These are phyloP conservation scores for Syngnathoides biaculeatus DNA, from an alignment of 2,113 vertebrate species.

Conservation along the genomic window DNA sequence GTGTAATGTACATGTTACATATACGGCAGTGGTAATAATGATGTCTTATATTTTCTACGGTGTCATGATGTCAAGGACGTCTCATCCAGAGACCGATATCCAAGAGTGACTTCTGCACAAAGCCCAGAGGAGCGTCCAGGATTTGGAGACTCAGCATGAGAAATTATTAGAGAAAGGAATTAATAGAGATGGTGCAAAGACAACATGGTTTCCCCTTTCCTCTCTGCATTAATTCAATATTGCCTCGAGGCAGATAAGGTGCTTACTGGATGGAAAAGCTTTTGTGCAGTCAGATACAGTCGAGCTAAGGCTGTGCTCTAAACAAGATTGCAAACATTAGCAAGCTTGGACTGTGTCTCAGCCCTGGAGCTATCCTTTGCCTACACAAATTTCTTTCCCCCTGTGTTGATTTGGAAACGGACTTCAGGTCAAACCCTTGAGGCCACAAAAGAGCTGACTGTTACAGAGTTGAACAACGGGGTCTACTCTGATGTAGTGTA, in stretches of 20 bases:
- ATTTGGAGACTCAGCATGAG: constrained; percentile 40
- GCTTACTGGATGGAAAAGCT: constrained; percentile 42
- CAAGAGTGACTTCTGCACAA: constrained; percentile 52
- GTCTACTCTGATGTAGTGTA: constrained; percentile 53
- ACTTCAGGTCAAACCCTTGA: constrained; percentile 55
- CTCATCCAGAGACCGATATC: constrained; percentile 49
- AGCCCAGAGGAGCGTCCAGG: constrained; percentile 34
- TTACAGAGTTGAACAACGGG: constrained; percentile 54
- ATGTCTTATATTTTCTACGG: not conserved
- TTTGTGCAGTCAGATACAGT: constrained; percentile 46
- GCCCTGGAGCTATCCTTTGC: constrained; percentile 37
- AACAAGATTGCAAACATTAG: constrained; percentile 55
- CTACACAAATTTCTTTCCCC: constrained; percentile 53
- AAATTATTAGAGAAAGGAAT: constrained; percentile 31
- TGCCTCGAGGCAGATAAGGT: constrained; percentile 24
- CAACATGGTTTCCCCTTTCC: constrained; percentile 41
- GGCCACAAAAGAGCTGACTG: constrained; percentile 48
- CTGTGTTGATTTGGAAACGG: constrained; percentile 59
- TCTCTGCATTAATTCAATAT: constrained; percentile 50
- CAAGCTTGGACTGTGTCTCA: constrained; percentile 40
- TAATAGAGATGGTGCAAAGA: constrained; percentile 34
- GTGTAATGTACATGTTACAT: no score
- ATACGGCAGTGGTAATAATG: not conserved
- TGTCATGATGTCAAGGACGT: constrained; percentile 5
- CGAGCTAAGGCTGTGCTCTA: constrained; percentile 50